Percentiles rank a stretch among this genome's conserved stretches.
These are phyloP conservation scores for Eleginops maclovinus DNA, from an alignment of 2,113 vertebrate genomes.

Conservation along the genomic window DNA sequence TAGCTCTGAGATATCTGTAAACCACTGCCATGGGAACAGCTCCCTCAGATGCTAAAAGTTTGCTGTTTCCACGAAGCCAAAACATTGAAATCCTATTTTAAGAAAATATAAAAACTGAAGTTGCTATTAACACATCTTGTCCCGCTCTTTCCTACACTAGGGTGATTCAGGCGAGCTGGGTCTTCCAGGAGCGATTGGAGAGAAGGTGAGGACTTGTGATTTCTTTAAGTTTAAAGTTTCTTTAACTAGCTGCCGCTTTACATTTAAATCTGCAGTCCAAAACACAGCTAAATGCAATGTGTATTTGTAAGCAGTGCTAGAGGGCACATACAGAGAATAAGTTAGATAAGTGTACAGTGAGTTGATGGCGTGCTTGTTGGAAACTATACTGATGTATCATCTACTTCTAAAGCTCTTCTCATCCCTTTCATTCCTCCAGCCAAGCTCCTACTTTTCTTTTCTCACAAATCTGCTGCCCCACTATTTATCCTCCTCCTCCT, in stretches of 20 bases:
- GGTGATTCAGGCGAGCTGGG: slow-evolving; percentile 88
- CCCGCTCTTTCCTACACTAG: slow-evolving; percentile 72
- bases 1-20: background rate
- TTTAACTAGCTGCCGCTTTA: background rate
- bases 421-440: slow-evolving; percentile 70
- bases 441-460: slow-evolving; percentile 69
- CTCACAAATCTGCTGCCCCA: slow-evolving; percentile 75
- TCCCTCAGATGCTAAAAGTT: background rate
- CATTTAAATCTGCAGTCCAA: background rate
- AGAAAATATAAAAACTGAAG: background rate
- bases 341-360: background rate
- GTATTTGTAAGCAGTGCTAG: background rate
- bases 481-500: slow-evolving; percentile 58
- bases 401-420: slow-evolving; percentile 41
- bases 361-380: background rate
- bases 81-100: background rate
- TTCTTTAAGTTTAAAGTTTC: background rate
- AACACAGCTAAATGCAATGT: background rate
- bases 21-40: background rate
- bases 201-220: slow-evolving; percentile 85
- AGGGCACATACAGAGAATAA: background rate
- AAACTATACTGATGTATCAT: background rate
- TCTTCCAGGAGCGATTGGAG: slow-evolving; percentile 87
- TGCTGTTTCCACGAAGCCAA: background rate
- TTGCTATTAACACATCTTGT: slow-evolving; percentile 7